These are phyloP conservation scores for Hypselothyrea guttata DNA, from an alignment of 2,888 invertebrate species.

Conservation along the genomic window DNA sequence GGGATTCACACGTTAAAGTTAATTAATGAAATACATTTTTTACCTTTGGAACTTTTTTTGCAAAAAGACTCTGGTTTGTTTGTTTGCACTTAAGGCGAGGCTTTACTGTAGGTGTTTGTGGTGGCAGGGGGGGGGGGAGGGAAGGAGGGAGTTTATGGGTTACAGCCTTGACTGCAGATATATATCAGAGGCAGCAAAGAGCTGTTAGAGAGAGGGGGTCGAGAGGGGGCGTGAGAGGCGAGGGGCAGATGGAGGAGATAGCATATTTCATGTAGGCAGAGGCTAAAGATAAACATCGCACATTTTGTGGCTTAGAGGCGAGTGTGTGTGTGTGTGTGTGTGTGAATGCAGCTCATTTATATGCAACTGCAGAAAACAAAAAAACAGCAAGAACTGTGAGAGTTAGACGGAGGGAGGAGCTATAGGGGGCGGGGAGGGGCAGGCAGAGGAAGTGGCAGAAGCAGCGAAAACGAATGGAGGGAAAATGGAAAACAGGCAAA, in stretches of 20 bases:
- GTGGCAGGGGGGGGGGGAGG: too few relatives aligned
- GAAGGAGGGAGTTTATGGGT: too few relatives aligned
- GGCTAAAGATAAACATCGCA: conserved; percentile 63
- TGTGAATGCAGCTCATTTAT: conserved; percentile 49
- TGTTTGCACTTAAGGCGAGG: too few relatives aligned
- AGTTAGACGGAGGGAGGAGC: conserved; percentile 9
- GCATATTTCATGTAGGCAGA: conserved; percentile 36
- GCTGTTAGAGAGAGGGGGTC: too few relatives aligned
- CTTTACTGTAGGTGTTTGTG: too few relatives aligned
- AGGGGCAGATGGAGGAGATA: not conserved
- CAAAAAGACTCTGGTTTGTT: too few relatives aligned
- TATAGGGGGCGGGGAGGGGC: not conserved
- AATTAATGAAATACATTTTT: too few relatives aligned
- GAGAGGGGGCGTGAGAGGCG: not conserved
- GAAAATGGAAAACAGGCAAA: conserved; percentile 18
- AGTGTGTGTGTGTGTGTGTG: conserved; percentile 20
- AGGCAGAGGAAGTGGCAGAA: conserved; percentile 10
- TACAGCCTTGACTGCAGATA: too few relatives aligned
- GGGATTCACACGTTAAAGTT: too few relatives aligned
- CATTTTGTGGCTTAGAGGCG: conserved; percentile 62
- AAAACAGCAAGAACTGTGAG: conserved; percentile 5
- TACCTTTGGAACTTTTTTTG: too few relatives aligned
- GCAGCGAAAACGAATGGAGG: too few relatives aligned
- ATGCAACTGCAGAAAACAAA: conserved; percentile 26
- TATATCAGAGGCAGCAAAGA: too few relatives aligned